Base-by-base conservation (phyloP, 2,113 vertebrate genomes). In the Microcebus tavaratra region DNA sequence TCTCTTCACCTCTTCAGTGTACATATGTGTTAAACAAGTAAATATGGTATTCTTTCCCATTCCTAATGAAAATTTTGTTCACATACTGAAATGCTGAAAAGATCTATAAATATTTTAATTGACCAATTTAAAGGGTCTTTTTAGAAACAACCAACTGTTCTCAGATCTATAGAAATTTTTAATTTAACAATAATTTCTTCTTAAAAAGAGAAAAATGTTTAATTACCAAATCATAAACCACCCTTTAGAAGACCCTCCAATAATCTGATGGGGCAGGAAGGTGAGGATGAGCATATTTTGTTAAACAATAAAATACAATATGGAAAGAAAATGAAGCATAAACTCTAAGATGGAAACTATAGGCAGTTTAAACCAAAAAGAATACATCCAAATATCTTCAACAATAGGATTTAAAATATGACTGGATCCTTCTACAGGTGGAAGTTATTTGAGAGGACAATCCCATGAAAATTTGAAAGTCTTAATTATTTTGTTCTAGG, bases 391-490 rank as follows among this genome's bases (percentile, higher is more conserved):
- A 88, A 93, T 93, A 29, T 57, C 79, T 92, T 96, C 21, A 94
- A 70, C 96, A 94, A 25, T 45, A 76, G 36, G 21, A 94, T 96
- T 97, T 97, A 73, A 96, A 93, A 42, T 68, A 57, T 57, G 55
- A 61, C 61, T 86, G 23, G 18, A 57, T 67, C 50, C 53, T 75
- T 90, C 73, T 61, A 94, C 68, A 75, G 17, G 25, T 85, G 31
- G 53, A 95, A 81, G 50, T 81, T 81, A 65, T 73, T 67, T 55
- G 57, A 90, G 11, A 95, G 27, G 50, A 75, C 88, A 92, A 95
- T 61, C 13, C 39, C 55, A 70, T 48, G 61, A 86, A 96, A 96
- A 92, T 94, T 29, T 45, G 78, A 94, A 84, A 72, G 10, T 92
- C n/a, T 82, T 50, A 31, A 13, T 94, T 68, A 8, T 87, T 90